Base-by-base conservation (phyloP, 2,113 vertebrate genomes). In the Halichoeres trimaculatus region DNA sequence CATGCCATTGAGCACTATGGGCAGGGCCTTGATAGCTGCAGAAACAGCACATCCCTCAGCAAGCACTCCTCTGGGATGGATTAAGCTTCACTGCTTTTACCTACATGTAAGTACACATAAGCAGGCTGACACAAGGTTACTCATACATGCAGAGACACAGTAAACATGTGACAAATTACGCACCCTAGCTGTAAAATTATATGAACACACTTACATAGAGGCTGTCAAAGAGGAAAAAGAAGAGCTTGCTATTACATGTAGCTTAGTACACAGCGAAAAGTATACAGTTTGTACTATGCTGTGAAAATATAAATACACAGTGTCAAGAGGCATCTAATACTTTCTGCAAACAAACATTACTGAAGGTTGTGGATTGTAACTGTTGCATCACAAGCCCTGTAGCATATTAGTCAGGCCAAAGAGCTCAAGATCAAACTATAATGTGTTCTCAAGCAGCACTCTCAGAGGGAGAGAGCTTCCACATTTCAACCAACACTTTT, bases 341-440 rank as follows among this genome's bases (percentile, higher is more conserved):
- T 71, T 61, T 50, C 43, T 35, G 43, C 57, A 80, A 70, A 75
- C 79, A 81, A 85, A 77, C 71, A 70, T 23, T 35, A 20, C 41
- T 55, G 67, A 76, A 75, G 85, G 81, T n/a, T 67, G 69, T 14
- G 34, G 61, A 73, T 85, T 70, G 79, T 77, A 88, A 88, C 64
- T 79, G 75, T 89, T 88, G 83, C 85, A 87, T 89, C 89, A 88
- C 45, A 58, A 75, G 51, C 78, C 71, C 51, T 72, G 63, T 76
- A 72, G 71, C 47, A 0, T 68, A 77, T 70, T 82, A 77, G 81
- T 80, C 43, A 61, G 68, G 76, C 64, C 78, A 83, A 71, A 76
- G 59, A 80, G 81, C 76, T 76, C 26, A 40, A 71, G 60, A 87
- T 86, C 83, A 89, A 87, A 81, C 69, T 17, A 38, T 53, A 77